Evolutionary conservation across 2,797 vertebrate species (phyloP), one percentile per base, ranked within the genome.

Genomic region (Esox lucius): DNA sequence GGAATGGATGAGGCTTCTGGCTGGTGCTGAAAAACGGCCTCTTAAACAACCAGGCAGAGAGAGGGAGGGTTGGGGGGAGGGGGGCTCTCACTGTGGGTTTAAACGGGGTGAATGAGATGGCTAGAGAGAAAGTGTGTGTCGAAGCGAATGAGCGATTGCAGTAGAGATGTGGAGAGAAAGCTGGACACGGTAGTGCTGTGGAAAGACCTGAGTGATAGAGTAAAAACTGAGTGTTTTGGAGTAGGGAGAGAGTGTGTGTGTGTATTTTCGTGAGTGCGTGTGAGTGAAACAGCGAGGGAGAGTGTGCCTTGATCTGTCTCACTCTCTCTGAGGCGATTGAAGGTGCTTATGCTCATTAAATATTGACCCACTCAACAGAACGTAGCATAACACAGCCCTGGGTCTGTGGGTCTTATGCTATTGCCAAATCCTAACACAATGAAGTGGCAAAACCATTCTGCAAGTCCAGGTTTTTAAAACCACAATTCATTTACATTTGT

Each of bases 301-400:
- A 26, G 31, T n/a, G 66, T n/a, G 68, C 28, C 51, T 42, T 17
- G 42, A 75, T 81, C 61, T 84, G 81, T 76, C 68, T 59, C 56
- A 2, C 33, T 59, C 11, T 71, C 76, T 80, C 56, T 42, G 73
- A 77, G 42, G 46, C 42, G 7, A 46, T 46, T 46, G 42, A 7
- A 46, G 79, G 80, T 71, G 81, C 75, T 67, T 91, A 90, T 89
- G 84, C 82, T 89, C 87, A 89, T 92, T 90, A 87, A 76, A 87
- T 76, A 80, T 84, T 82, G 67, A 80, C 85, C 68, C 72, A 77
- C 84, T 92, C 87, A 89, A 87, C 87, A 86, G 77, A 90, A 88
- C 3, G 33, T 59, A 24, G 59, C 35, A 64, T 71, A 35, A 5
- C 33, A 35, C 33, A 5, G 33, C 33, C 33, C 33, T 35, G 5